Base-by-base conservation (phyloP, 2,797 vertebrate species). In the Phalloptychus januarius region DNA sequence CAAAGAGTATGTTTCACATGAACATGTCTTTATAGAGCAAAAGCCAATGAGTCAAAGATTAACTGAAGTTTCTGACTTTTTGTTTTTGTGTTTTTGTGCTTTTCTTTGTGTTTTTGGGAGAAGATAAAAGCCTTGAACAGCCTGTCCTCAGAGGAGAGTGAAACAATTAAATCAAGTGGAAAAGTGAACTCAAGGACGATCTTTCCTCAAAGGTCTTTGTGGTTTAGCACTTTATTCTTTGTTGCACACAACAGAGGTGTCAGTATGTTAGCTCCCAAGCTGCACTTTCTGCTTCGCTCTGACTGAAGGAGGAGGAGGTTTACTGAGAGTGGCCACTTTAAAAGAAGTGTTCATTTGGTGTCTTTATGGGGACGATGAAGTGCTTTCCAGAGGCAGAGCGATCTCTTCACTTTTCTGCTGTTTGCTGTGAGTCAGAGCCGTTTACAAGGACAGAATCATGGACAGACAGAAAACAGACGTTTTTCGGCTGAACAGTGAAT, bases 341-440 rank as follows among this genome's bases (percentile, higher is more conserved):
- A 65, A 6, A 56, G 40, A 72, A 75, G 31, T 52, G 67, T 74
- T 77, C 67, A 44, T 77, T 67, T 69, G 56, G 5, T n/a, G 67
- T 48, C 75, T 73, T 70, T 25, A 56, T 50, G 18, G 52, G 23
- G 40, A 40, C 44, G 16, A 20, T 72, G 45, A 42, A 54, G 33
- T 8, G 33, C 52, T 85, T 61, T n/a, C 23, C 54, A 12, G 5
- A 72, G 38, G 73, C 28, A 71, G 28, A 77, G 72, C 67, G 71
- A 78, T 79, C 85, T 25, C 67, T 80, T 83, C 79, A 81, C 81
- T 77, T 83, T 79, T 56, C 38, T 58, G 28, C 46, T 48, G 45
- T 86, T 20, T 52, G 45, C 77, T 67, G 7, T 20, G 71, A 81
- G 42, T 81, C 78, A 70, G 38, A 80, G 71, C 50, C 45, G 63